Evolutionary conservation across 37 sponge, comb jelly and placozoan genomes (phyloP).

Genomic region (Halichondria panicea): DNA sequence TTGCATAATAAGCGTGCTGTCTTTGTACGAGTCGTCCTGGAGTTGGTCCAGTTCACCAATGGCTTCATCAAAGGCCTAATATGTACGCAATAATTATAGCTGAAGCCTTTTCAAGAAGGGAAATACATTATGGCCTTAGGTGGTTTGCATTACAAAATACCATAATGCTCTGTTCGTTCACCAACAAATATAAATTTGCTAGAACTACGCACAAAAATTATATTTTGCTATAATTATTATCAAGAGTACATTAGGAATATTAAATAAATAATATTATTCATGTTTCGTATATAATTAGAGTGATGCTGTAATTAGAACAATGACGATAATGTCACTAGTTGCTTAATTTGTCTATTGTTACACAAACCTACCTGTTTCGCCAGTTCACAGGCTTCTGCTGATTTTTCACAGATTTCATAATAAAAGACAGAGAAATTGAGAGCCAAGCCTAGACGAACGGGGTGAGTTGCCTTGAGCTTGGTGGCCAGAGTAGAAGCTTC

Average conservation of each 20-base stretch:
- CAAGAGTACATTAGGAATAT: not conserved
- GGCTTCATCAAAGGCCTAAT: constrained; percentile 86
- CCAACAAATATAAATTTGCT: no score
- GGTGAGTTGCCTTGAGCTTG: constrained; percentile 62
- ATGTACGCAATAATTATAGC: no score
- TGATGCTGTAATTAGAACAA: no score
- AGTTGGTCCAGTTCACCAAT: constrained; percentile 74
- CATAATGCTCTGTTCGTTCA: no score
- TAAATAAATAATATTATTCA: not conserved
- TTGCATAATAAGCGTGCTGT: constrained; percentile 90
- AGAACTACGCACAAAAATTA: no score
- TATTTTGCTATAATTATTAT: no score
- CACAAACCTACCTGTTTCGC: constrained; percentile 63
- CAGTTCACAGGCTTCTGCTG: constrained; percentile 73
- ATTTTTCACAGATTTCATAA: constrained; percentile 74
- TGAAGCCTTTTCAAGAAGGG: no score
- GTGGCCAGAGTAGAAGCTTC: constrained; percentile 55
- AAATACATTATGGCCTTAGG: no score
- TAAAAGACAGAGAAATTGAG: constrained; percentile 88
- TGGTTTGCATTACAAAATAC: no score
- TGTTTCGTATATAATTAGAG: not conserved
- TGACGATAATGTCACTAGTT: not conserved
- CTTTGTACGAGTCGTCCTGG: constrained; percentile 84
- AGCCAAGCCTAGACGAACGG: constrained; percentile 81
- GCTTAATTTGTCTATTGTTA: no score